Evolutionary conservation across 30 jellyfish, hydroid and myxozoan species (phyloP), one percentile per base, ranked within the genome.

Genomic region (Cassiopea xamachana): DNA sequence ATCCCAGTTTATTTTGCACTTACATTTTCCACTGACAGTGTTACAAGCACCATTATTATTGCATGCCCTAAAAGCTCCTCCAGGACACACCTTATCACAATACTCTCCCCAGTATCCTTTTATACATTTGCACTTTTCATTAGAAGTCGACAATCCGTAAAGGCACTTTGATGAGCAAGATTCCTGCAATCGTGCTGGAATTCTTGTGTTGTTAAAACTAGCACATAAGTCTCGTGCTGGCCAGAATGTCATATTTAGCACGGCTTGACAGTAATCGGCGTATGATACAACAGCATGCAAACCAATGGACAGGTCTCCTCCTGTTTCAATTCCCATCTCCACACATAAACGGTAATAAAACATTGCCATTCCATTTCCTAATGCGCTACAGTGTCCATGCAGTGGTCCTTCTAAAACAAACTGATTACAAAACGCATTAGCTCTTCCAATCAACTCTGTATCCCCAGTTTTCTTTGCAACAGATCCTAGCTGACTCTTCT

Each of bases 1-100:
- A 70, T 69, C 73, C 95, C 95, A 88, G 83, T 88, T 88, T 58
- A 81, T 80, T 9, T 72, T 48, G 82, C 95, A 88, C 18, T 71
- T 46, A 73, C 95, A 88, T 0, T 10, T 46, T 45, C 95, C 95
- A 10, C 69, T 79, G 4, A 7, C 43, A 6, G 18, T 72, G 69
- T 58, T 72, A 69, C 95, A 88, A 5, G 44, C 61, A 17, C 95
- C 95, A 3, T 88, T 47, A 70, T 79, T 59, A 58, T 74, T 79
- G 72, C 95, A 88, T 77, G 91, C 91, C 50, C 44, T 71, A 84
- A 64, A 80, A 1, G 87, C 95, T 51, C 95, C 95, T 44, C 95
- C 95, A 27, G 95, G 95, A 46, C 95, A 88, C n/a, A 88, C 87
- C 39, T n/a, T 27, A 75, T 74, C 86, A 58, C 95, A 88, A 1